These are phyloP conservation scores for Aleiodes leptofemur DNA, from an alignment of 2,888 invertebrate species.

Conservation along the genomic window DNA sequence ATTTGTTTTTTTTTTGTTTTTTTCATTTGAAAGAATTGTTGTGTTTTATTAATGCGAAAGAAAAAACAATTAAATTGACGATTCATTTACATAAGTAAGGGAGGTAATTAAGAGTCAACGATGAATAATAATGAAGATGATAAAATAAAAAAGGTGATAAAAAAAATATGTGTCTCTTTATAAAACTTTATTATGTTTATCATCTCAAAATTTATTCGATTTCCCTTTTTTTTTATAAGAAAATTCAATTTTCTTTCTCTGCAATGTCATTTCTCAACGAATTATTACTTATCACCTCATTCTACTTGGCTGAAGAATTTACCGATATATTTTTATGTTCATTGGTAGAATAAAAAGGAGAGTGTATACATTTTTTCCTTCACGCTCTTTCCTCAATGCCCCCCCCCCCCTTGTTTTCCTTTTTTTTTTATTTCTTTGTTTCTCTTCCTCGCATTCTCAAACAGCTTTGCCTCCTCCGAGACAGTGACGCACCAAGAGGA, in stretches of 20 bases:
- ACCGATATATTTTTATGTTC: conserved; percentile 11
- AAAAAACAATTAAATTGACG: no score
- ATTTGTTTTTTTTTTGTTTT: no score
- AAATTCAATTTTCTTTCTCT: conserved; percentile 1
- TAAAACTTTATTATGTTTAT: background rate
- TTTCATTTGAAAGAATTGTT: no score
- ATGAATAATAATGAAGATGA: background rate
- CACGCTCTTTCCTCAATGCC: background rate
- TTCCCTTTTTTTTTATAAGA: background rate
- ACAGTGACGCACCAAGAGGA: background rate
- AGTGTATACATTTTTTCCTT: background rate
- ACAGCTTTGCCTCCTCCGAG: background rate
- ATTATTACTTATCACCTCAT: conserved; percentile 24
- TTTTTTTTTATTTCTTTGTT: background rate
- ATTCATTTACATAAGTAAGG: no score
- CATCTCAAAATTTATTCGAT: conserved; percentile 3
- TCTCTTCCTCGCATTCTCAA: background rate
- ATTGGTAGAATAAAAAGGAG: background rate
- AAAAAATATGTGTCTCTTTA: background rate
- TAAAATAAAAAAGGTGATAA: background rate
- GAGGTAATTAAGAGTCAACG: no score
- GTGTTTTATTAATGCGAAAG: no score
- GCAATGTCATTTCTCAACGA: background rate
- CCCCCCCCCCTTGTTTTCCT: no score
- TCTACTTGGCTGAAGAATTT: conserved; percentile 18